A percentile compares a stretch with the other conserved stretches of the same genome.
Evolutionary conservation across 1,140 invertebrate genomes (phyloP).

Genomic region (Procambarus virginalis): DNA sequence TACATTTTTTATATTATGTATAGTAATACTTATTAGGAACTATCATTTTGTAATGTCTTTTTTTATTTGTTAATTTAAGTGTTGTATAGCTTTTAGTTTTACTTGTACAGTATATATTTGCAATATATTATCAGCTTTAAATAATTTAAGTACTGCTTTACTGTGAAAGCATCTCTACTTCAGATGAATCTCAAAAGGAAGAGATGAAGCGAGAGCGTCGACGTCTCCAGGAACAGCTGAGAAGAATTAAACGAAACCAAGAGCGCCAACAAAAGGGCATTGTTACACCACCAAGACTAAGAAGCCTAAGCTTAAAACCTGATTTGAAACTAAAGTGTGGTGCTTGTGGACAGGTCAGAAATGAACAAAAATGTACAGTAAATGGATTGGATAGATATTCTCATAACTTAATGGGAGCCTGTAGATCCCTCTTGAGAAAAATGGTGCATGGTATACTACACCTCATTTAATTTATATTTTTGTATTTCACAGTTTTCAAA

Average conservation of each 20-base stretch:
- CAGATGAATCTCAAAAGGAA: constrained; percentile 80
- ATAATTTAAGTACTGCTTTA: not conserved
- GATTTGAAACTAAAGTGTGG: constrained; percentile 95
- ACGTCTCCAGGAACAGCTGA: constrained; percentile 95
- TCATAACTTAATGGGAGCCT: too few relatives aligned
- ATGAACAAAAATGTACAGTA: constrained; percentile 73
- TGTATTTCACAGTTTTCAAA: too few relatives aligned
- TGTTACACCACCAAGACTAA: constrained; percentile 75
- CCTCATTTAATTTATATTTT: too few relatives aligned
- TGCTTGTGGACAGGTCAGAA: constrained; percentile 91
- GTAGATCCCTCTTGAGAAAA: too few relatives aligned
- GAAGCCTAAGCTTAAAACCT: constrained; percentile 89
- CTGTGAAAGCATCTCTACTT: not conserved
- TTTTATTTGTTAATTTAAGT: too few relatives aligned
- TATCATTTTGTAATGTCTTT: too few relatives aligned
- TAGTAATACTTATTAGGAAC: too few relatives aligned
- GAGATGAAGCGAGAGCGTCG: constrained; percentile 97
- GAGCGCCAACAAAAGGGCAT: constrained; percentile 83
- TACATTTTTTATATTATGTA: too few relatives aligned
- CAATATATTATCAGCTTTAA: not conserved
- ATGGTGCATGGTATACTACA: too few relatives aligned
- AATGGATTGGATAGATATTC: too few relatives aligned
- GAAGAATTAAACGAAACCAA: constrained; percentile 94
- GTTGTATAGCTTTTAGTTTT: too few relatives aligned
- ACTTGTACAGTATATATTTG: not conserved